Evolutionary conservation across 2,888 invertebrate species (phyloP), one percentile per base, ranked within the genome.

Genomic region (Allygus modestus): DNA sequence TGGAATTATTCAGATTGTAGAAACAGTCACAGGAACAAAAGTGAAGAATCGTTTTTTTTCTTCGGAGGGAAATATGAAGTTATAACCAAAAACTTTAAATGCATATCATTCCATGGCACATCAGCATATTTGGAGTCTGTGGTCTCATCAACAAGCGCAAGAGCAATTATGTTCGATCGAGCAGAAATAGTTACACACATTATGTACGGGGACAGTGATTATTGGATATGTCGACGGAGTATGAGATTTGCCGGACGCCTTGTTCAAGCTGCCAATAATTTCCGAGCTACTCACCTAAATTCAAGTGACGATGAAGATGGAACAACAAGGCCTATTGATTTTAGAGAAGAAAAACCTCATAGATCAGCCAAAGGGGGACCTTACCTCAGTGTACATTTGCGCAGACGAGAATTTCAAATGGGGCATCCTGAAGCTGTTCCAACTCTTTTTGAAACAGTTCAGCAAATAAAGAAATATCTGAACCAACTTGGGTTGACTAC

Each of bases 181-280:
- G 97, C 96, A 17, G 98, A 98, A 91, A 95, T 97, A 84, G 94
- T 96, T 0, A 90, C 98, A 28, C 98, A 98, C 89, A 95, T 97
- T 88, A 91, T 91, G n/a, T 99, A 96, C 91, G 98, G 98, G 0
- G 94, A 95, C 65, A 91, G 91, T 83, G 91, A 93, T 33, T 99
- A 96, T 90, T 99, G 99, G 99, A 91, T 92, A 87, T 96, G 96
- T 26, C 92, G 97, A 85, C 93, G 97, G 87, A 99, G 99, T 88
- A 97, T 99, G 97, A 93, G 96, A 87, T 99, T 98, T 90, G 95
- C 95, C 84, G 91, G 92, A 77, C 90, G 93, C 20, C 92, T 99
- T 0, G 89, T 93, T 12, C 87, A 92, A 73, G 92, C 94, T 46
- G 98, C 97, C 0, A 92, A 93, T 82, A 89, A 93, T 15, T 99